Evolutionary conservation across 2,797 vertebrate genomes (phyloP), one percentile per base, ranked within the genome.

Genomic region (Rhodeus uyekii): DNA sequence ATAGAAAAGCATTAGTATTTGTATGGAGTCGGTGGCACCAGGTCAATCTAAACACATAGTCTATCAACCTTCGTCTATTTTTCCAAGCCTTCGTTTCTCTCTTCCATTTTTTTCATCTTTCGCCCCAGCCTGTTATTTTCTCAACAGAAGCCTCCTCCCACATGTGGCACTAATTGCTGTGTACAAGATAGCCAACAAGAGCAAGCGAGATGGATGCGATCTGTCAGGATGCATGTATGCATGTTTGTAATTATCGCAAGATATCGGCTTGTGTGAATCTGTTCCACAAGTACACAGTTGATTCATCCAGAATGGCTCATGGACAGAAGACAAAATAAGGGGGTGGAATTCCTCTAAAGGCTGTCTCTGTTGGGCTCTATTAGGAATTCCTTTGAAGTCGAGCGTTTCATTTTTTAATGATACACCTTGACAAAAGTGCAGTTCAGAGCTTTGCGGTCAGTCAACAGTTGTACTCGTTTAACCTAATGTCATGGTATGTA

Each of bases 111-210:
- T 61, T 58, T 5, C 38, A 22, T 71, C 65, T 79, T 75, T 80
- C 9, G 19, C 79, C 73, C 78, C 78, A 87, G 53, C 46, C 65
- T 65, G 89, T 88, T 93, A 93, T 92, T 93, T 91, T 89, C 82
- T 83, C 74, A 78, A 81, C 73, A 85, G 68, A 78, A 83, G 46
- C 76, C 80, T 76, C 79, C 88, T 76, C 87, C 83, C 73, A 83
- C 85, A 83, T 83, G 81, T 34, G 34, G 48, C 65, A 58, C 81
- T 89, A 87, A 89, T 88, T 86, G 84, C 83, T 34, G 60, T 63
- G 74, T 84, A 82, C 74, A 78, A 69, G 42, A 63, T 58, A 61
- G 80, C 76, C 27, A 74, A 72, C n/a, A 12, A 82, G 44, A 76
- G 64, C 61, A 53, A 87, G 55, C 69, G 34, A 84, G 68, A 86